Evolutionary conservation across 2,888 invertebrate species (phyloP).

Genomic region (Pomacea canaliculata): DNA sequence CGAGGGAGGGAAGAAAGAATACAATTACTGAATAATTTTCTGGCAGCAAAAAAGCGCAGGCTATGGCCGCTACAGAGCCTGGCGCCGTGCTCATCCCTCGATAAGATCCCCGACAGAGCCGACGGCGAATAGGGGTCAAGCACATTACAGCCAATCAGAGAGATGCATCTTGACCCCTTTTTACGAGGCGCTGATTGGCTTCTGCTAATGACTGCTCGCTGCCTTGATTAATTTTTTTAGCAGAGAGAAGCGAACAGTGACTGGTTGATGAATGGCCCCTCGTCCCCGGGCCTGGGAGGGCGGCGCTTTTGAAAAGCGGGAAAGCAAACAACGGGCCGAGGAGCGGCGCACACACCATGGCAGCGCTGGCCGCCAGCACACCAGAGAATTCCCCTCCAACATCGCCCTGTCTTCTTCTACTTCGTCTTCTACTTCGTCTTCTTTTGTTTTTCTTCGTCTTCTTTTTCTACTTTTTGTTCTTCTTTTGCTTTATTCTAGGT

Average conservation of each 20-base stretch:
- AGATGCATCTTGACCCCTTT: slow-evolving; percentile 5
- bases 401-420: too few relatives aligned
- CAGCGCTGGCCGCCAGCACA: too few relatives aligned
- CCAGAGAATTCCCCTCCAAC: too few relatives aligned
- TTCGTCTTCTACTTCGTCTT: too few relatives aligned
- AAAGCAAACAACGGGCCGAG: too few relatives aligned
- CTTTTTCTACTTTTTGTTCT: too few relatives aligned
- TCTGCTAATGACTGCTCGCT: slow-evolving; percentile 1
- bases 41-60: background rate
- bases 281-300: background rate
- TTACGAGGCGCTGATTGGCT: slow-evolving; percentile 7
- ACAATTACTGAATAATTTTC: too few relatives aligned
- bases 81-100: background rate
- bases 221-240: background rate
- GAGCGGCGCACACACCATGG: too few relatives aligned
- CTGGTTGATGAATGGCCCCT: background rate
- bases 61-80: background rate
- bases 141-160: slow-evolving; percentile 1
- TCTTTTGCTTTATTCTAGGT: too few relatives aligned
- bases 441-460: too few relatives aligned
- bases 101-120: background rate
- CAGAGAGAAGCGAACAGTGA: background rate
- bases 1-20: too few relatives aligned
- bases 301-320: background rate
- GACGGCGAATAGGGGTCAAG: slow-evolving; percentile 6